phyloP scores from a whole-genome alignment of 2,888 invertebrate species.

The Leucoma salicis region DNA sequence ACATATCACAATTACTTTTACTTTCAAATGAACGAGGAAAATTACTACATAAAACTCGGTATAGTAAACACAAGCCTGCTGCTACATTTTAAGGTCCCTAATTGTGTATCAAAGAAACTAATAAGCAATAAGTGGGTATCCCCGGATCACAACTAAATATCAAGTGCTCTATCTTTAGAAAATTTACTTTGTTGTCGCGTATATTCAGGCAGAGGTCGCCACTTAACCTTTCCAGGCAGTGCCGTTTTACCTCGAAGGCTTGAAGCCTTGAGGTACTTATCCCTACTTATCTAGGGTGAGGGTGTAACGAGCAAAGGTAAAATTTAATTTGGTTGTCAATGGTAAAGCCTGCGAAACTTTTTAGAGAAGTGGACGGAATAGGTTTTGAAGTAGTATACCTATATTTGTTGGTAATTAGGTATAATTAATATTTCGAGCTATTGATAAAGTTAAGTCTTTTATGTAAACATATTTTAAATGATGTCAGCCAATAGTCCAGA shows the following conservation, averaged over 20 bases:
- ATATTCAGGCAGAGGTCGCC: constrained; percentile 21
- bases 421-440: no score
- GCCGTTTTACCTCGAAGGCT: constrained; percentile 17
- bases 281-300: constrained; percentile 20
- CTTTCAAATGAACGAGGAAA: constrained; percentile 13
- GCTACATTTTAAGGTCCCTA: neutral
- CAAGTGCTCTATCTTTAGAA: constrained; percentile 33
- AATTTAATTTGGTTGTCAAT: constrained; percentile 21
- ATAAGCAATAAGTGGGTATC: constrained; percentile 26
- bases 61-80: constrained; percentile 8
- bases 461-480: no score
- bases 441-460: no score
- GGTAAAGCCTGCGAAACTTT: constrained; percentile 5
- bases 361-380: neutral
- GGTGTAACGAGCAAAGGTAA: constrained; percentile 15
- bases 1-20: constrained; percentile 13
- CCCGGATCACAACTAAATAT: constrained; percentile 35
- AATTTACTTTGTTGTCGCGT: constrained; percentile 35
- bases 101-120: constrained; percentile 10
- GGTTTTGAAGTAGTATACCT: neutral
- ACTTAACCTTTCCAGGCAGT: constrained; percentile 30
- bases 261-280: constrained; percentile 18
- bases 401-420: no score
- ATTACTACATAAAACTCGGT: neutral
- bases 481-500: no score